A percentile compares a stretch with the other conserved stretches of the same genome.
Conservation (phyloP, 2,113 vertebrate genomes). For the Epinephelus lanceolatus region DNA sequence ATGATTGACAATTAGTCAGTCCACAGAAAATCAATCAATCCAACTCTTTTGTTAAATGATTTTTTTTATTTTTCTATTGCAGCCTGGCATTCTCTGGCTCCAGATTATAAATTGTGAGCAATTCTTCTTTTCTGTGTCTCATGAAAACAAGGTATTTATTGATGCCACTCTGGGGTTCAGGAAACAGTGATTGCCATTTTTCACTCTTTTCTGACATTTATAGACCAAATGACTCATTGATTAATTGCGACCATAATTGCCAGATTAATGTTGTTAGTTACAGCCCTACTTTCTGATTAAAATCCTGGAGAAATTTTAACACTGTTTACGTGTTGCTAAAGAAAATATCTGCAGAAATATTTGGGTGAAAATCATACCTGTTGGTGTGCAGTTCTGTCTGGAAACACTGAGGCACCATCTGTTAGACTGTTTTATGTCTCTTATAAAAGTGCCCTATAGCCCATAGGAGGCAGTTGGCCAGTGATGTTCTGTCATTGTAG, state of each 20-base stretch:
- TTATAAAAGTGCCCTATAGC: not conserved
- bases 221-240: not conserved
- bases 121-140: not conserved
- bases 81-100: not conserved
- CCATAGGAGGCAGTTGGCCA: constrained; percentile 28
- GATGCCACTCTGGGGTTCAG: no score
- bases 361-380: constrained; percentile 4
- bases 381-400: not conserved
- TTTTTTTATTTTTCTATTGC: not conserved
- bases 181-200: not conserved
- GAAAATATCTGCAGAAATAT: not conserved
- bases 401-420: not conserved
- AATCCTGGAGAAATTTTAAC: not conserved
- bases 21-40: not conserved
- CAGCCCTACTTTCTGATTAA: not conserved
- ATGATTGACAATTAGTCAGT: not conserved
- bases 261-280: not conserved
- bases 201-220: not conserved
- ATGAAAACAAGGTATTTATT: not conserved
- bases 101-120: not conserved
- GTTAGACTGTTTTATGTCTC: not conserved
- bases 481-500: constrained; percentile 42
- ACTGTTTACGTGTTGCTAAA: not conserved
- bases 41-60: not conserved
- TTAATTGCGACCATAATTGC: not conserved